Base-by-base conservation (phyloP, 2,797 vertebrate species). In the Gouania willdenowi region DNA sequence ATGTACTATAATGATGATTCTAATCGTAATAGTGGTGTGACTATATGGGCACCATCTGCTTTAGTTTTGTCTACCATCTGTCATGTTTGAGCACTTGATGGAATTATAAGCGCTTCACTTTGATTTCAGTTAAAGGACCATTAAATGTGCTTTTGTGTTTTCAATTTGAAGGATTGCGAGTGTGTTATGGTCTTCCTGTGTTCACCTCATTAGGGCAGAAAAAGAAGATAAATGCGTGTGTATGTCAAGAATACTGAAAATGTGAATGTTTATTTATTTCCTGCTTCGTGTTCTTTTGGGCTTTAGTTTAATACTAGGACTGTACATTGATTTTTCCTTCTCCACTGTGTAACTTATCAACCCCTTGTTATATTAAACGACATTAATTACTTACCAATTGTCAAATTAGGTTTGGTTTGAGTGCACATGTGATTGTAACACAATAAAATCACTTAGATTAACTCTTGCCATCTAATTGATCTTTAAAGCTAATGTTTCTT, bases 201-300 rank as follows among this genome's bases (percentile, higher is more conserved):
- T n/a, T n/a, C n/a, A n/a, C n/a, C n/a, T n/a, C n/a, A n/a, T n/a
- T n/a, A 14, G 14, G 14, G 19, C 11, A 17, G 20, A 19, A 19
- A 27, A 6, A n/a, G 16, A 19, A 6, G n/a, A 16, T 19, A 22
- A 5, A 19, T 51, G 43, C 47, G 28, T 61, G 52, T 65, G 66
- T 48, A 26, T 64, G 75, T 41, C 46, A 43, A 26, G 26, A 68
- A 63, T 52, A 61, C 51, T 80, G 58, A 80, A 73, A 64, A 71
- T 75, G 75, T 77, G 68, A 81, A 81, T 65, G 66, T 78, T 72
- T 83, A 86, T 88, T 86, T 79, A 78, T 85, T 74, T 77, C 58
- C 39, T 21, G 43, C 46, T 52, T 31, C 35, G 17, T 56, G 31
- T 68, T 31, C 56, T 36, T 59, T 62, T 60, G 14, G 15, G 31